Evolutionary conservation across 2,797 vertebrate species (phyloP), one percentile per base, ranked within the genome.

Genomic region (Odontamblyopus rebecca): DNA sequence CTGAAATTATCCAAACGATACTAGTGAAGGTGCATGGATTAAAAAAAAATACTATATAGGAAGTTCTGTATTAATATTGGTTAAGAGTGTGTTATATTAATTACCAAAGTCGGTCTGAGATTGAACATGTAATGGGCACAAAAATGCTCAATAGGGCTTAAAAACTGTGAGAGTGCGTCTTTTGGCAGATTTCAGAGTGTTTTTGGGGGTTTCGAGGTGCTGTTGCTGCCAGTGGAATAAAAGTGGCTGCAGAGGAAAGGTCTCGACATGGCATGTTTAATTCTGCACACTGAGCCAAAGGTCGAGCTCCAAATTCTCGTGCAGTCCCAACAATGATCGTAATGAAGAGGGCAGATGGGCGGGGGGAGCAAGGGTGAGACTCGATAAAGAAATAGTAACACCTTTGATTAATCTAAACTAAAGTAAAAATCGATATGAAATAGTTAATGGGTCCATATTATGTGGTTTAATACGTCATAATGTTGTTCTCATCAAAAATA

Each of bases 211-310:
- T 85, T 91, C 82, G 87, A 86, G 87, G 81, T 79, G 70, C 53
- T 16, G 6, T 68, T 82, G 68, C 77, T 73, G 77, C 73, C 82
- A 56, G 79, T 67, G 78, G 83, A 91, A 88, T 90, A 82, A 90
- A 91, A 91, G 89, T 90, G 79, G 51, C 72, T 70, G 77, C 78
- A 80, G 89, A 92, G 83, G 80, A 93, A 93, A 93, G 93, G 94
- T 93, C 91, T 90, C 61, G 70, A 85, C 87, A 83, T 64, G 69
- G 84, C 85, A 93, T 92, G 91, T 94, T 93, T 93, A 93, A 94
- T 94, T 93, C 89, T 91, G 80, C 29, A 81, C 69, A 83, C 78
- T 59, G 54, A 91, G 90, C 79, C 92, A 93, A 93, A 94, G 93
- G 93, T 94, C 92, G 86, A 5, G 89, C 91, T 94, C 78, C 60